These are phyloP conservation scores for Hybognathus amarus DNA, from an alignment of 2,797 vertebrate genomes.

Conservation along the genomic window DNA sequence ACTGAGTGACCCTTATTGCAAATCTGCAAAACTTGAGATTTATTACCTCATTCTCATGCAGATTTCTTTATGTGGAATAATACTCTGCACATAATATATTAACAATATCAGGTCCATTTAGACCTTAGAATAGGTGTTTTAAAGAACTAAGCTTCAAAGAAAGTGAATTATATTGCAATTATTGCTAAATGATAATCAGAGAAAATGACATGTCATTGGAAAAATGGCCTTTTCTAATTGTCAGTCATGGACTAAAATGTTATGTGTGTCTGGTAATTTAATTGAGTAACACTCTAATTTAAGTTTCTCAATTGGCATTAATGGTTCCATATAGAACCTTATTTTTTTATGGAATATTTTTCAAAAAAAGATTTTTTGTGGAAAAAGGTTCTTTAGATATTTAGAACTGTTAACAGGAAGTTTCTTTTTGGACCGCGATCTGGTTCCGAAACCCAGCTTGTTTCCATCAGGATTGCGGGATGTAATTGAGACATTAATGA, in stretches of 20 bases:
- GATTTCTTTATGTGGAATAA: neutral
- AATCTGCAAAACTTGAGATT: constrained; percentile 1
- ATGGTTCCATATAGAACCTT: neutral
- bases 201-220: neutral
- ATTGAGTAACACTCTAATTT: neutral
- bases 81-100: neutral
- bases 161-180: constrained; percentile 3
- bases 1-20: neutral
- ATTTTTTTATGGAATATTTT: too few species aligned
- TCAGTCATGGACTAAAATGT: neutral
- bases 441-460: too few species aligned
- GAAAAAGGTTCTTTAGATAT: neutral
- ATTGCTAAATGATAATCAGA: neutral
- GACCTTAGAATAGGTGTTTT: neutral
- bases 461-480: too few species aligned
- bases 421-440: neutral
- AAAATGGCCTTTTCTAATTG: neutral
- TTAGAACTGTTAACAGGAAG: too few species aligned
- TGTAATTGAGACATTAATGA: too few species aligned
- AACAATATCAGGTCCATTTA: neutral
- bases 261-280: neutral
- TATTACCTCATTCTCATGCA: neutral
- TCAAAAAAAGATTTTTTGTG: too few species aligned
- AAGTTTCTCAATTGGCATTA: neutral
- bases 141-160: neutral